Percentiles rank a stretch among this genome's conserved stretches.
Conservation (phyloP, 2,888 invertebrate species). For the Eristalinus aeneus region DNA sequence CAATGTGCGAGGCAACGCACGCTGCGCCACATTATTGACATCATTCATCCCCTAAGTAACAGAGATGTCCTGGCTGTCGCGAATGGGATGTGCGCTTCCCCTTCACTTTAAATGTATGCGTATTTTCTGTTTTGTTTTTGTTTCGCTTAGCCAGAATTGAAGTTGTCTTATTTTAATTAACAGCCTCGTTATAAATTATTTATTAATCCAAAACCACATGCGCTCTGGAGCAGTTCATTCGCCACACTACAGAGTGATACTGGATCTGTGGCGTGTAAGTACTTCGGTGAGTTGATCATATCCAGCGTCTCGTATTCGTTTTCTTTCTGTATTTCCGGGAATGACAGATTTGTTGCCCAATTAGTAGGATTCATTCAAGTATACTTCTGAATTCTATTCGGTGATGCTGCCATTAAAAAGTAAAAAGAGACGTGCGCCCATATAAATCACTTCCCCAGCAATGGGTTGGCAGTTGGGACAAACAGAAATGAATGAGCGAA, state of each 20-base stretch:
- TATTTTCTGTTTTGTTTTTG: not conserved
- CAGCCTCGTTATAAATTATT: slow-evolving; percentile 71
- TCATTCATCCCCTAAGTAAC: slow-evolving; percentile 65
- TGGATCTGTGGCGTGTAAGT: slow-evolving; percentile 4
- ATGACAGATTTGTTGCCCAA: slow-evolving; percentile 80
- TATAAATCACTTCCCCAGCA: slow-evolving; percentile 63
- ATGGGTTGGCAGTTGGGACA: slow-evolving; percentile 46
- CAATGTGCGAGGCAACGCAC: slow-evolving; percentile 56
- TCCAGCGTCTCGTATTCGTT: slow-evolving; percentile 23
- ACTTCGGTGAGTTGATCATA: slow-evolving; percentile 35
- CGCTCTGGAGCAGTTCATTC: slow-evolving; percentile 59
- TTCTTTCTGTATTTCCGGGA: slow-evolving; percentile 76
- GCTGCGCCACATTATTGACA: slow-evolving; percentile 66
- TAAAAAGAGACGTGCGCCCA: slow-evolving; percentile 40
- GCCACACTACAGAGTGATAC: slow-evolving; percentile 6
- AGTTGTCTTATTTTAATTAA: slow-evolving; percentile 70
- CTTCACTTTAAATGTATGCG: slow-evolving; percentile 15
- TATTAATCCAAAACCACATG: slow-evolving; percentile 69
- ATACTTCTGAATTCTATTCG: slow-evolving; percentile 68
- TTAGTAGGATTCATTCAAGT: slow-evolving; percentile 71
- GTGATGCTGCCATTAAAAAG: slow-evolving; percentile 52
- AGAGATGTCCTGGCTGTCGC: slow-evolving; percentile 58
- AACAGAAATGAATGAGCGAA: slow-evolving; percentile 58
- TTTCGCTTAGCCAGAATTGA: slow-evolving; percentile 59
- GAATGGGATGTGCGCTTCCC: slow-evolving; percentile 45